A percentile compares a stretch with the other conserved stretches of the same genome.
Evolutionary conservation across 2,888 invertebrate genomes (phyloP).

Genomic region (Nemurella pictetii): DNA sequence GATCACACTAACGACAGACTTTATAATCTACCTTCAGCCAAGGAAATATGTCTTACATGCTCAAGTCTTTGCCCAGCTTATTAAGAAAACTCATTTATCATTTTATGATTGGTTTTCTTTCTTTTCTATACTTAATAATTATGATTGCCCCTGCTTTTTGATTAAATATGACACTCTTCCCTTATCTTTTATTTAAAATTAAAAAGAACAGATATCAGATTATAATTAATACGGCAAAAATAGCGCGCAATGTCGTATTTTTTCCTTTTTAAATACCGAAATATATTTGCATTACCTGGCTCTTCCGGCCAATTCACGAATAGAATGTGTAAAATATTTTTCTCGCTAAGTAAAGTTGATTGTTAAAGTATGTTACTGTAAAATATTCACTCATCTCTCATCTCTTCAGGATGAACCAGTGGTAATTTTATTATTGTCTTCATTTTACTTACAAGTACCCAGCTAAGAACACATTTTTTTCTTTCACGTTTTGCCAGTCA

Average conservation of each 20-base stretch:
- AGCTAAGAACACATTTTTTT: not conserved
- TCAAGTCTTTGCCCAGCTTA: not conserved
- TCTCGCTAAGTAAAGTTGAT: too few species aligned
- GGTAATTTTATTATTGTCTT: not conserved
- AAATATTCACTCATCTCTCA: too few species aligned
- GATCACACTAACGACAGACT: too few species aligned
- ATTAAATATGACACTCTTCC: not conserved
- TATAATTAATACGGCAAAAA: not conserved
- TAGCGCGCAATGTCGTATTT: not conserved
- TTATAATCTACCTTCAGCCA: not conserved
- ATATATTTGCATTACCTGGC: too few species aligned
- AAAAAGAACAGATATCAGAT: slow-evolving; percentile 4
- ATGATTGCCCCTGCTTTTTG: not conserved
- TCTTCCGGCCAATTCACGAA: too few species aligned
- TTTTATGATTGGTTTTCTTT: not conserved
- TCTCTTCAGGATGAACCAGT: too few species aligned
- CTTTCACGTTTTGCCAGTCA: not conserved
- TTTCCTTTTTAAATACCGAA: too few species aligned
- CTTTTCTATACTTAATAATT: not conserved
- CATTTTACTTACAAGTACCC: not conserved
- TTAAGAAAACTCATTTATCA: not conserved
- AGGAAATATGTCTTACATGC: not conserved
- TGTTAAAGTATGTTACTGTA: too few species aligned
- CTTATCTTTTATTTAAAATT: not conserved
- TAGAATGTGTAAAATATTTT: not conserved